Evolutionary conservation across 92 coral and sea anemone genomes (phyloP).

Genomic region (Chrysogorgia sp.): DNA sequence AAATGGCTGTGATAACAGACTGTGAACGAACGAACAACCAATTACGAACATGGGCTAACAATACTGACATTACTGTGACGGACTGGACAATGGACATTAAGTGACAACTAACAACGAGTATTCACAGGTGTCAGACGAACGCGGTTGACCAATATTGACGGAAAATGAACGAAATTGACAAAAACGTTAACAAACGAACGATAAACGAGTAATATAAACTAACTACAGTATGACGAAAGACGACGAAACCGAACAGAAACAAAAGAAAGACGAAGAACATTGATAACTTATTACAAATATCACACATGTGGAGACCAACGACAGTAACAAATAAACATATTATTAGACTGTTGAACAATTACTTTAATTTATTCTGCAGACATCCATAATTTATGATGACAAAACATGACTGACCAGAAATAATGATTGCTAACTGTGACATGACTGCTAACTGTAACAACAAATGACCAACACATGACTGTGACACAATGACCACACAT

Average conservation of each 20-base stretch:
- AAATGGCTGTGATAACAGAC: background rate
- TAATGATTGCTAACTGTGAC: background rate
- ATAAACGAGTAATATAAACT: background rate
- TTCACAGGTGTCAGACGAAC: too few species aligned
- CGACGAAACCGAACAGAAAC: background rate
- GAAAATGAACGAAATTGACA: background rate
- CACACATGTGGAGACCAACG: background rate
- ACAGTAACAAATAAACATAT: background rate
- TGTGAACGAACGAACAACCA: constrained; percentile 1
- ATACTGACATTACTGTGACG: too few species aligned
- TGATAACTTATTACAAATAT: constrained; percentile 9
- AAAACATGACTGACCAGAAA: background rate
- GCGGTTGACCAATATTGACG: too few species aligned
- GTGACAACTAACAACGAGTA: background rate
- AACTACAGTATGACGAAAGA: background rate
- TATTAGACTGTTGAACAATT: background rate
- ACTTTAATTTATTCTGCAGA: too few species aligned
- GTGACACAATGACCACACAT: background rate
- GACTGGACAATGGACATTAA: background rate
- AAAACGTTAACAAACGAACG: background rate
- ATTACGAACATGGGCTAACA: constrained; percentile 1
- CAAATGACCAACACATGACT: constrained; percentile 3
- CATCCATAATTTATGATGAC: background rate
- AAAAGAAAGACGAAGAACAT: background rate
- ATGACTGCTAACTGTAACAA: background rate